Evolutionary conservation across 2,797 vertebrate genomes (phyloP).

Genomic region (Oreochromis mossambicus): DNA sequence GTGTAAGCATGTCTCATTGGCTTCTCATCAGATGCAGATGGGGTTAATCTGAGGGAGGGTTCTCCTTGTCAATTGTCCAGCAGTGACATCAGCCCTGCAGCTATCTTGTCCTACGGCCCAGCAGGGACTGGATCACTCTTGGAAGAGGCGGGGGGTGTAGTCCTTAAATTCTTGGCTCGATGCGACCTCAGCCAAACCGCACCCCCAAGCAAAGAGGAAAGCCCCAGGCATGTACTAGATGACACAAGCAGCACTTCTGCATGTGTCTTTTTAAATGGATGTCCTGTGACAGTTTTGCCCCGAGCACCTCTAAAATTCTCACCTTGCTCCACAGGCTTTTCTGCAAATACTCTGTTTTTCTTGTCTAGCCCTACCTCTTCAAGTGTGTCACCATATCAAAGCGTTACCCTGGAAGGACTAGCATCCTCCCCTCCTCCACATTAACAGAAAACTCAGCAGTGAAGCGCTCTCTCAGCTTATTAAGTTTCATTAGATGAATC

Average conservation of each 20-base stretch:
- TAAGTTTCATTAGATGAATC: slow-evolving; percentile 52
- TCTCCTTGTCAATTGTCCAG: slow-evolving; percentile 58
- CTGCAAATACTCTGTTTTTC: neutral
- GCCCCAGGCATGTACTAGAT: neutral
- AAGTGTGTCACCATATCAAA: neutral
- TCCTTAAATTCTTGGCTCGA: slow-evolving; percentile 39
- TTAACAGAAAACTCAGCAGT: slow-evolving; percentile 7
- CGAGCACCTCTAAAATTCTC: neutral
- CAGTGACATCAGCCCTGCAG: slow-evolving; percentile 62
- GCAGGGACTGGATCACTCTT: slow-evolving; percentile 20
- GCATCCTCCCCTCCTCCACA: neutral
- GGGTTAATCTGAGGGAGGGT: slow-evolving; percentile 55
- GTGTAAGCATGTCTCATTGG: slow-evolving; percentile 3
- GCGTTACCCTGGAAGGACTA: neutral
- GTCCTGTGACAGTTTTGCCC: slow-evolving; percentile 1
- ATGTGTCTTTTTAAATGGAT: neutral
- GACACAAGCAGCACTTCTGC: neutral
- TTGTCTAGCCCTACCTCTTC: neutral
- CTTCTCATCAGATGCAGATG: slow-evolving; percentile 17
- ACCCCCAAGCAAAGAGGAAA: slow-evolving; percentile 19
- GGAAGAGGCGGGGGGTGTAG: neutral
- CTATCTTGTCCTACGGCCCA: slow-evolving; percentile 34
- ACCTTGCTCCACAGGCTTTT: neutral
- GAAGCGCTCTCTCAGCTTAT: slow-evolving; percentile 13
- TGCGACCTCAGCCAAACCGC: neutral